phyloP scores from a whole-genome alignment of 2,797 vertebrate species.

The Lophius americanus region DNA sequence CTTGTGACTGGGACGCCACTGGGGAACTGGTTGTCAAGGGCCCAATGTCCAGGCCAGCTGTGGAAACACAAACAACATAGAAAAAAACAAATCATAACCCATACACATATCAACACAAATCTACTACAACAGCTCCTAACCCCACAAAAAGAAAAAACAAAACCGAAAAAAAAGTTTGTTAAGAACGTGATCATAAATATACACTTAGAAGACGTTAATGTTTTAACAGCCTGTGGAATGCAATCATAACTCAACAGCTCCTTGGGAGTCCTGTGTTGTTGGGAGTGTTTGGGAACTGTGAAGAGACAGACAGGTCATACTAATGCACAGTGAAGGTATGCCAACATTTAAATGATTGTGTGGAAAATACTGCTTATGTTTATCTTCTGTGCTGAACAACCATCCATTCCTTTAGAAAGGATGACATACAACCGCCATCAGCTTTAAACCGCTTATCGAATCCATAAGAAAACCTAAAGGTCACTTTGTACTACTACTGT shows the following conservation, averaged over 20 bases:
- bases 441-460: conserved; percentile 6
- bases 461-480: conserved; percentile 2
- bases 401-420: not conserved
- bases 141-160: conserved; percentile 6
- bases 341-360: conserved; percentile 23
- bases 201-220: conserved; percentile 48
- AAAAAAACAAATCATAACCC: conserved; percentile 37
- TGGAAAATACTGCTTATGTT: conserved; percentile 5
- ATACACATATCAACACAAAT: conserved; percentile 12
- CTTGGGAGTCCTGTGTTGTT: conserved; percentile 26
- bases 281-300: conserved; percentile 33
- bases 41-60: conserved; percentile 91
- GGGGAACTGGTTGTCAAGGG: conserved; percentile 86
- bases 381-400: not conserved
- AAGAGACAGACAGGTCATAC: conserved; percentile 39
- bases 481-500: not conserved
- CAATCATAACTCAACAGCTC: conserved; percentile 50
- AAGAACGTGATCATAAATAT: conserved; percentile 38
- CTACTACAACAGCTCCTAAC: conserved; percentile 2
- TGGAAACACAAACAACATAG: conserved; percentile 69
- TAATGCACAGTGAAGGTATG: conserved; percentile 23
- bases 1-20: conserved; percentile 82
- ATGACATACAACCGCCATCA: conserved; percentile 6
- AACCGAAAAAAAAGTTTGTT: conserved; percentile 19
- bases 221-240: conserved; percentile 47